Base-by-base conservation (phyloP, 2,888 invertebrate genomes). In the Drosophila mimetica region DNA sequence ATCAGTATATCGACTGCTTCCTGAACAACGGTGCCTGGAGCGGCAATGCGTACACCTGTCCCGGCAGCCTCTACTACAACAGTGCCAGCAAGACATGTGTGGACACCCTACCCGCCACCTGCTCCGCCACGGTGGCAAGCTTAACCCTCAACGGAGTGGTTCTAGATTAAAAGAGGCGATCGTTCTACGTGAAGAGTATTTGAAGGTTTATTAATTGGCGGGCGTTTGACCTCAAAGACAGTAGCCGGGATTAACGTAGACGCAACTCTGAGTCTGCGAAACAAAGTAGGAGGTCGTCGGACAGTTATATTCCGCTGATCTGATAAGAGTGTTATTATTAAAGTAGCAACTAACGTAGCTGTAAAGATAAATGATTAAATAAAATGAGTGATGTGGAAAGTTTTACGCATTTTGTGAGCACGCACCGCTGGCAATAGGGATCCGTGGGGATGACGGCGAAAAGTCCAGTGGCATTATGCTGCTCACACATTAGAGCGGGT, bases 291-390 rank as follows among this genome's bases (percentile, higher is more conserved):
- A 67, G 2, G 64, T 71, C 0, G 30, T 22, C 0, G 80, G 14
- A 44, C 90, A 91, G 0, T 51, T 75, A 2, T 78, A 73, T 52
- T 89, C 82, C 4, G 16, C 54, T 1, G 89, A 90, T 9, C 8
- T 61, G 1, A 89, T 72, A 3, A 76, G 59, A 25, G 28, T 30
- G 3, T 74, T 75, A 7, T 66, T 80, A 3, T 41, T 57, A 46
- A 72, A 75, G 37, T 74, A 77, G 64, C 90, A 91, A 52, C 79
- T 78, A 4, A 90, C 74, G 50, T 90, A 91, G 32, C 91, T 91
- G 65, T 30, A 86, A 81, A 48, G 8, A 60, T 48, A 52, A 63
- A 18, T 4, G 9, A 13, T 8, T 47, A 8, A 44, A 61, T 25
- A 5, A 18, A n/a, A 41, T 30, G 9, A 28, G 34, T 30, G 8